Conservation (phyloP, 2,888 invertebrate species). For the Morinoia aosen region DNA sequence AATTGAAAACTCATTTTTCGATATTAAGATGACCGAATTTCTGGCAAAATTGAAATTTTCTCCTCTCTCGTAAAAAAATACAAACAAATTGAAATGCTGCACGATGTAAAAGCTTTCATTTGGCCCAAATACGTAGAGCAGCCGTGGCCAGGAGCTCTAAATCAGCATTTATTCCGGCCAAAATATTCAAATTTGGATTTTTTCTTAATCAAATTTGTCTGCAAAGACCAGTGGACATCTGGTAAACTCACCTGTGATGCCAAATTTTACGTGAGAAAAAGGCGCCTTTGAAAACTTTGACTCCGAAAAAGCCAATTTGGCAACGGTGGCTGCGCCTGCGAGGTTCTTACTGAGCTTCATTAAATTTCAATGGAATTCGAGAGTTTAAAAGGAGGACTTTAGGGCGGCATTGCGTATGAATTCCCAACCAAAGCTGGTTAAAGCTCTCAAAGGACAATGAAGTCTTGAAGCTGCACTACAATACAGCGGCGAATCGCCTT, state of each 20-base stretch:
- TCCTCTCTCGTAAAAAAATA: background rate
- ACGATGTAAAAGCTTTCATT: background rate
- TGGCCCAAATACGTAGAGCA: background rate
- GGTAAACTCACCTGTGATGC: too few relatives aligned
- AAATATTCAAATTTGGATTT: too few relatives aligned
- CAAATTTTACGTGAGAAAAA: too few relatives aligned
- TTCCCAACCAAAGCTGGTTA: background rate
- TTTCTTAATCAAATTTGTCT: too few relatives aligned
- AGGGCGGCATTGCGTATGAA: background rate
- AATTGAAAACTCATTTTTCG: background rate
- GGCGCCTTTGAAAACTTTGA: too few relatives aligned
- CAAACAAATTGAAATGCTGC: background rate
- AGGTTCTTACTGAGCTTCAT: too few relatives aligned
- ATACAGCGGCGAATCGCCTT: background rate
- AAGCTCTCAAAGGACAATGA: background rate
- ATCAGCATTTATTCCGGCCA: too few relatives aligned
- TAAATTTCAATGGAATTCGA: background rate
- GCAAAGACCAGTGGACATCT: background rate
- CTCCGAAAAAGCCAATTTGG: too few relatives aligned
- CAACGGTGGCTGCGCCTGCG: too few relatives aligned
- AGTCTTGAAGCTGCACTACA: background rate
- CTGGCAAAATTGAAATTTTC: background rate
- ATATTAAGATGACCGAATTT: background rate
- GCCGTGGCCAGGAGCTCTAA: background rate
- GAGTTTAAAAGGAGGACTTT: background rate